These are phyloP conservation scores for Galeruca laticollis DNA, from an alignment of 2,888 invertebrate species.

Conservation along the genomic window DNA sequence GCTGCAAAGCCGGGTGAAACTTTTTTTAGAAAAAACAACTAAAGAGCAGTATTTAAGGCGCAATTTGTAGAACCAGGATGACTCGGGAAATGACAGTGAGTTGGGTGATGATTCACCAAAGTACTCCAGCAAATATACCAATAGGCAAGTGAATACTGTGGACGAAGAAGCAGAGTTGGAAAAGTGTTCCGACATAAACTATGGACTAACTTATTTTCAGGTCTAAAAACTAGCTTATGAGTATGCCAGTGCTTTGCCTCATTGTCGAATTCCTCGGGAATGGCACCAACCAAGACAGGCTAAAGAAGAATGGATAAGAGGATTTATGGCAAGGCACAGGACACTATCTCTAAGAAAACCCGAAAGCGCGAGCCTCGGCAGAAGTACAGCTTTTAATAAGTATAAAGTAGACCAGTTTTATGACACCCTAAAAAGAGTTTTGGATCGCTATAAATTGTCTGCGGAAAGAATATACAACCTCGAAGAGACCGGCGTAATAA, in stretches of 20 bases:
- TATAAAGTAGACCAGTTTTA: too few species aligned
- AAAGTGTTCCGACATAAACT: slow-evolving; percentile 16
- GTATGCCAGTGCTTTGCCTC: slow-evolving; percentile 16
- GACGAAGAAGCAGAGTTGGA: slow-evolving; percentile 27
- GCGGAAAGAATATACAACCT: too few species aligned
- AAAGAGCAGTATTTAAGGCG: slow-evolving; percentile 31
- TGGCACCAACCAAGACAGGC: slow-evolving; percentile 8
- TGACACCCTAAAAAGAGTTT: too few species aligned
- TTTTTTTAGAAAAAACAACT: slow-evolving; percentile 24
- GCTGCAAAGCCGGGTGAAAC: too few species aligned
- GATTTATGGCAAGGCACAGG: too few species aligned
- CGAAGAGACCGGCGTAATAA: too few species aligned
- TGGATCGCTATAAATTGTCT: too few species aligned
- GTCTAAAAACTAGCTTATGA: slow-evolving; percentile 18
- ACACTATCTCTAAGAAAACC: too few species aligned
- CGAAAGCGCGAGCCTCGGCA: too few species aligned
- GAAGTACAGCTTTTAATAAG: too few species aligned
- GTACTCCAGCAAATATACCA: slow-evolving; percentile 35
- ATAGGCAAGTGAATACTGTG: slow-evolving; percentile 27
- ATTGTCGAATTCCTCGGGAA: too few species aligned
- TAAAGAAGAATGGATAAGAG: slow-evolving; percentile 20
- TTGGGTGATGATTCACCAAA: slow-evolving; percentile 23
- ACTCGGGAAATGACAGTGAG: too few species aligned
- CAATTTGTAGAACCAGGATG: slow-evolving; percentile 29
- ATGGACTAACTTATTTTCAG: slow-evolving; percentile 23